Percentiles rank a stretch among this genome's conserved stretches.
These are phyloP conservation scores for Piscicola geometra DNA, from an alignment of 2,888 invertebrate genomes.

Conservation along the genomic window DNA sequence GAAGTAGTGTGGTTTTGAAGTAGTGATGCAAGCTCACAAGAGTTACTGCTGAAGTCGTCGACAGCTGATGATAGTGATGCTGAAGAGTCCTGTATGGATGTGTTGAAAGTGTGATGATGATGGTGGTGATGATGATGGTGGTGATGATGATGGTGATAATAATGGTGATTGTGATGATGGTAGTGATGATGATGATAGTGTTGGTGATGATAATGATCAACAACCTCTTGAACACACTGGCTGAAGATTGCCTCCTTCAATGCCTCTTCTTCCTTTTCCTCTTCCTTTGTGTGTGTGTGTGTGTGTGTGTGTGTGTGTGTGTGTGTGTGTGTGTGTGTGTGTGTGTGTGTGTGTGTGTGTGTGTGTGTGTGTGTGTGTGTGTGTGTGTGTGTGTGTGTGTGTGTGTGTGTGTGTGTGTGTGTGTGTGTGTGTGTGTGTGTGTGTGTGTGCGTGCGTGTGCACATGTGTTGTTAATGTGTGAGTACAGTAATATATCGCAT, in stretches of 20 bases:
- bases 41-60: neutral
- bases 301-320: neutral
- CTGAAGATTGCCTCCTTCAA: constrained; percentile 60
- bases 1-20: too few relatives aligned
- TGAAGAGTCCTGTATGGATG: neutral
- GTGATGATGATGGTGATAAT: neutral
- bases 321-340: too few relatives aligned
- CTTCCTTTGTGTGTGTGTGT: constrained; percentile 38
- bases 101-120: constrained; percentile 14
- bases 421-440: too few relatives aligned
- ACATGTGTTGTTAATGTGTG: too few relatives aligned
- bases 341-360: too few relatives aligned
- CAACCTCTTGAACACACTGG: constrained; percentile 11
- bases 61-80: neutral
- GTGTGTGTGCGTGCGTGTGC: too few relatives aligned
- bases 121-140: constrained; percentile 13
- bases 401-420: too few relatives aligned
- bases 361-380: too few relatives aligned
- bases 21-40: neutral
- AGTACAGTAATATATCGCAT: too few relatives aligned
- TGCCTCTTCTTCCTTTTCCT: constrained; percentile 57
- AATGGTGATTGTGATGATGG: neutral
- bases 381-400: too few relatives aligned
- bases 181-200: neutral
- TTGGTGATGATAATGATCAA: neutral